These are phyloP conservation scores for Drosophila prosaltans DNA, from an alignment of 1,140 invertebrate species.

Conservation along the genomic window DNA sequence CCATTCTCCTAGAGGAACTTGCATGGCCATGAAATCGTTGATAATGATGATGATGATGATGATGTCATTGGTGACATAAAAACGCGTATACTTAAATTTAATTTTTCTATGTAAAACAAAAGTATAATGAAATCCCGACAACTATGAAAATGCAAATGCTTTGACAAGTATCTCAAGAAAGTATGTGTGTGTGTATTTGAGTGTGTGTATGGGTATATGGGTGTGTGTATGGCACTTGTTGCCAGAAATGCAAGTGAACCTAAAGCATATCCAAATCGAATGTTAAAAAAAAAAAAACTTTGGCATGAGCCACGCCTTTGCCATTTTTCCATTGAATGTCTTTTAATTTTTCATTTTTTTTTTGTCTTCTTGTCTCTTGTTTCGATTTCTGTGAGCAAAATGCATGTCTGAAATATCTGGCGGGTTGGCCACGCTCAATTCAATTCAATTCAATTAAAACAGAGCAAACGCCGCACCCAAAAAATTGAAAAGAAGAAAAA, in stretches of 20 bases:
- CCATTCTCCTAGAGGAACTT: slow-evolving; percentile 25
- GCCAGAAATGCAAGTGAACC: background rate
- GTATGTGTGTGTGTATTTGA: background rate
- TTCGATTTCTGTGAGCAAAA: slow-evolving; percentile 25
- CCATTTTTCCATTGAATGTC: slow-evolving; percentile 13
- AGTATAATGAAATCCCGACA: background rate
- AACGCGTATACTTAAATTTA: background rate
- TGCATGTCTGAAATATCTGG: slow-evolving; percentile 53
- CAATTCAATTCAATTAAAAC: slow-evolving; percentile 70
- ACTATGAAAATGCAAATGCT: slow-evolving; percentile 8
- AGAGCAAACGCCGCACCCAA: slow-evolving; percentile 50
- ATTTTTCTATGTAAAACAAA: slow-evolving; percentile 1
- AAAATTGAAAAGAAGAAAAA: slow-evolving; percentile 22
- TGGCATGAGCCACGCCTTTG: slow-evolving; percentile 17
- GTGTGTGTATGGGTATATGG: background rate
- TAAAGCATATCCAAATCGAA: background rate
- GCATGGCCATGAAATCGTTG: slow-evolving; percentile 6
- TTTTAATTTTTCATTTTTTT: slow-evolving; percentile 7
- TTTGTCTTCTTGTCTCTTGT: slow-evolving; percentile 4
- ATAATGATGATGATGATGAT: slow-evolving; percentile 23
- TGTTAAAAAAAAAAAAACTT: background rate
- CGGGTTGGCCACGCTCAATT: slow-evolving; percentile 54
- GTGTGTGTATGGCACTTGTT: slow-evolving; percentile 12
- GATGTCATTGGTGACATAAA: slow-evolving; percentile 54
- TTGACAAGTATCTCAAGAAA: background rate